Conservation (phyloP, 2,888 invertebrate genomes). For the Yponomeuta evonymella region DNA sequence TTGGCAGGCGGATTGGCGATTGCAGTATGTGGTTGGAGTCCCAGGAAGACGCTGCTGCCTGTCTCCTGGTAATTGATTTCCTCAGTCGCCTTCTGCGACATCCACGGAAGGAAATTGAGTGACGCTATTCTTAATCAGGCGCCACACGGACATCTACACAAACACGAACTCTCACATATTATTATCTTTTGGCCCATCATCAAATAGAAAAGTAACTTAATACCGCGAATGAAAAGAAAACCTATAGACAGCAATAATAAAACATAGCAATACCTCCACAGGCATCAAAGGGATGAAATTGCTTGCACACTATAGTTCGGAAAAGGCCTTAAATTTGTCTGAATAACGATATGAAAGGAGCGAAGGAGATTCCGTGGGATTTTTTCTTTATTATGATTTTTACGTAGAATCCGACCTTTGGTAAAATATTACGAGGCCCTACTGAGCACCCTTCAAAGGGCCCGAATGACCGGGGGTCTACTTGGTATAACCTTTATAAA, state of each 20-base stretch:
- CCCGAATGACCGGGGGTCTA: not conserved
- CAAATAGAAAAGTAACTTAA: no score
- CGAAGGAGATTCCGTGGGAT: not conserved
- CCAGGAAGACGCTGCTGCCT: no score
- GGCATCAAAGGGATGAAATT: constrained; percentile 11
- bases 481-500: no score
- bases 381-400: constrained; percentile 24
- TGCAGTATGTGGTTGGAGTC: no score
- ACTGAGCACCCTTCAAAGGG: not conserved
- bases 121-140: no score
- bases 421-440: constrained; percentile 26
- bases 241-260: not conserved
- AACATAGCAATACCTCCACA: not conserved
- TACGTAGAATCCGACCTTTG: constrained; percentile 18
- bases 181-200: no score
- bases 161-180: no score
- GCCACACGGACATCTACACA: no score
- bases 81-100: no score
- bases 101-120: no score
- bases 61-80: no score
- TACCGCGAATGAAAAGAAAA: not conserved
- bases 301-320: constrained; percentile 2
- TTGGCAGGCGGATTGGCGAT: no score
- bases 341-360: constrained; percentile 2
- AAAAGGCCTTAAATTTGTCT: constrained; percentile 6